phyloP scores from a whole-genome alignment of 2,113 vertebrate species.

The Chroicocephalus ridibundus region DNA sequence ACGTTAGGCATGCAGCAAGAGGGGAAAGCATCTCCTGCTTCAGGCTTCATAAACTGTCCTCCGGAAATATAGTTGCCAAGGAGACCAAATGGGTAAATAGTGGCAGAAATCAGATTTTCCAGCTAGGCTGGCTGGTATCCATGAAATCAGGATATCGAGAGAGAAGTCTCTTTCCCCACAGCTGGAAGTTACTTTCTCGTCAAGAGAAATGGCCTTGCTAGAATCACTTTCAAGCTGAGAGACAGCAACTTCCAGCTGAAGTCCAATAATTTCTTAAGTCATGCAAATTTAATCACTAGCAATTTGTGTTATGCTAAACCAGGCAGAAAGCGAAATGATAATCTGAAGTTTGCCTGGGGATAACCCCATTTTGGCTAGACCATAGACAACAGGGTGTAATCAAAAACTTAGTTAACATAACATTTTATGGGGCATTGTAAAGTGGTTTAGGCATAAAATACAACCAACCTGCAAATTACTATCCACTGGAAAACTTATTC shows the following conservation, averaged over 20 bases:
- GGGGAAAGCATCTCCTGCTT: neutral
- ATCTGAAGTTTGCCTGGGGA: slow-evolving; percentile 49
- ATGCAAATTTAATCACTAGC: slow-evolving; percentile 54
- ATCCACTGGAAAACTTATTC: neutral
- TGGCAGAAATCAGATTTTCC: neutral
- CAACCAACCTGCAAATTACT: slow-evolving; percentile 37
- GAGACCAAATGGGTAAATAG: neutral
- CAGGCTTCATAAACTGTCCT: neutral
- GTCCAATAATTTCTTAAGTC: slow-evolving; percentile 62
- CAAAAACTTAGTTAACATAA: slow-evolving; percentile 48
- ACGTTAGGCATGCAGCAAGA: neutral
- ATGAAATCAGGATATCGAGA: neutral
- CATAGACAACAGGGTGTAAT: slow-evolving; percentile 41
- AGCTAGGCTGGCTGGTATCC: neutral
- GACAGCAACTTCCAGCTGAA: slow-evolving; percentile 48
- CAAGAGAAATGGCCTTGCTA: slow-evolving; percentile 38
- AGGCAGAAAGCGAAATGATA: slow-evolving; percentile 54
- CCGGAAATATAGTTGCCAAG: neutral
- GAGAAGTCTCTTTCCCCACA: slow-evolving; percentile 16
- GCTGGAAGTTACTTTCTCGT: neutral
- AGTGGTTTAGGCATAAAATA: slow-evolving; percentile 52
- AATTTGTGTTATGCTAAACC: slow-evolving; percentile 58
- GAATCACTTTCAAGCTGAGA: slow-evolving; percentile 59
- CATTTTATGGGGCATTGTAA: slow-evolving; percentile 32
- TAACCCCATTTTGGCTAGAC: slow-evolving; percentile 32